These are phyloP conservation scores for Drosophila cardini DNA, from an alignment of 1,140 invertebrate species.

Conservation along the genomic window DNA sequence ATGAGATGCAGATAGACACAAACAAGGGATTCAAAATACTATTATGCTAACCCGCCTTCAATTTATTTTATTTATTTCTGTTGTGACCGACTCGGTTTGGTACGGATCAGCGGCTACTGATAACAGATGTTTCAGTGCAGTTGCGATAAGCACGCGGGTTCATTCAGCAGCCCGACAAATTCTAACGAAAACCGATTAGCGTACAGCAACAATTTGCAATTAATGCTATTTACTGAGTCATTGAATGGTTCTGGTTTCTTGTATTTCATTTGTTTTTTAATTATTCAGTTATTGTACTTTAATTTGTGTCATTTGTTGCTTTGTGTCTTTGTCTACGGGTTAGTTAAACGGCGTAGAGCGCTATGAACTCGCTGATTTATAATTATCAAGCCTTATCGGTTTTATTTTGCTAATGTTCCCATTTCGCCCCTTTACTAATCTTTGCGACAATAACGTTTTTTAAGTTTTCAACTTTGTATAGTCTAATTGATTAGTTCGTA, in stretches of 20 bases:
- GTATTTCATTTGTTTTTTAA: slow-evolving; percentile 1
- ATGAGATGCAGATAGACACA: slow-evolving; percentile 41
- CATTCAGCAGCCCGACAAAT: slow-evolving; percentile 15
- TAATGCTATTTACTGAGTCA: slow-evolving; percentile 18
- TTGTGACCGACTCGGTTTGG: slow-evolving; percentile 10
- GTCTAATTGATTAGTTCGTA: neutral
- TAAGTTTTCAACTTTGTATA: slow-evolving; percentile 20
- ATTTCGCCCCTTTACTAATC: slow-evolving; percentile 29
- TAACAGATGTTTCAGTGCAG: slow-evolving; percentile 18
- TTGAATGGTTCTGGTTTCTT: slow-evolving; percentile 13
- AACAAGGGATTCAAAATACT: neutral
- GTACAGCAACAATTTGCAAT: neutral
- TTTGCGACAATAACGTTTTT: neutral
- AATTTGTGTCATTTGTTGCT: slow-evolving; percentile 9
- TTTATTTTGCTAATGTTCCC: slow-evolving; percentile 19
- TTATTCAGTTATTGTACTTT: slow-evolving; percentile 2
- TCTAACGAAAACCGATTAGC: slow-evolving; percentile 18
- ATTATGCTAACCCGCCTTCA: slow-evolving; percentile 7
- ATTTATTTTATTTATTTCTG: neutral
- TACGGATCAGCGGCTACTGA: slow-evolving; percentile 31
- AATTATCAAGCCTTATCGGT: slow-evolving; percentile 31
- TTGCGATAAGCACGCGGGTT: slow-evolving; percentile 29
- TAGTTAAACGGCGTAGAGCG: slow-evolving; percentile 33
- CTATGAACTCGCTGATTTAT: slow-evolving; percentile 24
- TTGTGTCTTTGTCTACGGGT: slow-evolving; percentile 17